Conservation (phyloP, 2,888 invertebrate genomes). For the Drosophila trichaetosa region DNA sequence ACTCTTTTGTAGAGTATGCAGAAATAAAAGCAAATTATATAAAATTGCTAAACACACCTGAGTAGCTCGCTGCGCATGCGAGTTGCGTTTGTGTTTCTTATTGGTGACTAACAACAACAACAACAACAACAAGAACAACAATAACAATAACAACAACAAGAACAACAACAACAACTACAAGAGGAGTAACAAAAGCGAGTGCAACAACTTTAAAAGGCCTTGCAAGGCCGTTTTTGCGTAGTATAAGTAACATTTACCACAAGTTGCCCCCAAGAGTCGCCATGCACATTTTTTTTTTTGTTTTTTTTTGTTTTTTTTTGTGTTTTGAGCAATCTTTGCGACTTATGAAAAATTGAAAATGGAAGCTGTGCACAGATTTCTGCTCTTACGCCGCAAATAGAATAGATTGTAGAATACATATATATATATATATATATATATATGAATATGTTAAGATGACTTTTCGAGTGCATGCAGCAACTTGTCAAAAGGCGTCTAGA, state of each 20-base stretch:
- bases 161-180: neutral
- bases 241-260: constrained; percentile 42
- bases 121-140: constrained; percentile 30
- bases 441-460: neutral
- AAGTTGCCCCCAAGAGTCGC: constrained; percentile 6
- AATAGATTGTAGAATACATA: constrained; percentile 14
- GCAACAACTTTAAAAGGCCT: constrained; percentile 83
- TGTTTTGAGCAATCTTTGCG: constrained; percentile 27
- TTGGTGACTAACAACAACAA: constrained; percentile 31
- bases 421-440: neutral
- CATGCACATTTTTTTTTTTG: neutral
- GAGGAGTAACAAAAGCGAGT: constrained; percentile 48
- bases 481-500: constrained; percentile 73
- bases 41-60: constrained; percentile 51
- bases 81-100: constrained; percentile 28
- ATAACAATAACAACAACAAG: constrained; percentile 15
- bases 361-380: constrained; percentile 1
- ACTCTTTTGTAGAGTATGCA: constrained; percentile 1
- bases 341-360: constrained; percentile 47
- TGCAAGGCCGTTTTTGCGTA: constrained; percentile 79
- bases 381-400: constrained; percentile 52
- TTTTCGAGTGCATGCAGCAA: constrained; percentile 36
- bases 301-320: neutral
- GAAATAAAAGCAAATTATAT: constrained; percentile 13
- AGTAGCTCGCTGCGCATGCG: constrained; percentile 35